Evolutionary conservation across 2,113 vertebrate genomes (phyloP).

Genomic region (human): GRCh38 chr7:24969001-24969500

Average conservation of each 20-base stretch:
- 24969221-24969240: slow-evolving; percentile 16
- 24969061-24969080: not conserved
- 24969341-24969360: not conserved
- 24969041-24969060: not conserved
- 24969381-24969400: not conserved
- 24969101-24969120: not conserved
- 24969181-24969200: not conserved
- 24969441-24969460: not conserved
- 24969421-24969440: slow-evolving; percentile 6
- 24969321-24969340: slow-evolving; percentile 1
- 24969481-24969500: not conserved
- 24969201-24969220: not conserved
- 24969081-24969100: not conserved
- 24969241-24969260: not conserved
- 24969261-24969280: not conserved
- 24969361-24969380: not conserved
- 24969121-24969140: not conserved
- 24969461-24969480: not conserved
- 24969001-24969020: slow-evolving; percentile 1
- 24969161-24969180: not conserved
- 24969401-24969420: not conserved
- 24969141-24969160: not conserved
- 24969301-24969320: not conserved
- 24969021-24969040: not conserved
- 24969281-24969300: not conserved